phyloP scores from a whole-genome alignment of 2,113 vertebrate species.

The Plecotus auritus region DNA sequence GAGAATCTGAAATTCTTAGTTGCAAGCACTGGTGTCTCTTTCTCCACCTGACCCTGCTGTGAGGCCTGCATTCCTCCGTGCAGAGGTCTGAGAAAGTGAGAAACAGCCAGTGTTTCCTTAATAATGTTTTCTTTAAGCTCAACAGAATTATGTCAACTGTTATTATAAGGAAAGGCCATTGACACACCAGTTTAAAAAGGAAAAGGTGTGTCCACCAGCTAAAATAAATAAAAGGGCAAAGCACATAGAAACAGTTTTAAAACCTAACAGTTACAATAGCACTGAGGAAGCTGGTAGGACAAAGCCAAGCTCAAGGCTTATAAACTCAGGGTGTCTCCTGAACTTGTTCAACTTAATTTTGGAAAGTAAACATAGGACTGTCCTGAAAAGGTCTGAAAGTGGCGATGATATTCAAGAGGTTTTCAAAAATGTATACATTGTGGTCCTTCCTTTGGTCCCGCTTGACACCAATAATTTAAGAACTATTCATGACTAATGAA shows the following conservation, averaged over 20 bases:
- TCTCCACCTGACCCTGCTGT: not conserved
- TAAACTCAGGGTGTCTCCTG: not conserved
- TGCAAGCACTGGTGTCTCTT: not conserved
- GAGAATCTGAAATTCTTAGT: not conserved
- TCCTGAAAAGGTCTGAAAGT: not conserved
- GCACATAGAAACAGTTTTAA: not conserved
- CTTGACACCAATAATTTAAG: not conserved
- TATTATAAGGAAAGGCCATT: slow-evolving; percentile 61
- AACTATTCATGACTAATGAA: not conserved
- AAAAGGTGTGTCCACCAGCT: slow-evolving; percentile 51
- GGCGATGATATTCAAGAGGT: not conserved
- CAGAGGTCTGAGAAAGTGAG: slow-evolving; percentile 21
- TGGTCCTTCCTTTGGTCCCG: not conserved
- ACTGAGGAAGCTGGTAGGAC: not conserved
- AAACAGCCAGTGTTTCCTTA: slow-evolving; percentile 32
- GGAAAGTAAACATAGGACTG: not conserved
- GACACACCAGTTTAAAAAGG: slow-evolving; percentile 20
- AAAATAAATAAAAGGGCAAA: slow-evolving; percentile 47
- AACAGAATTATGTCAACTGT: slow-evolving; percentile 50
- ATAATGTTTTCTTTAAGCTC: slow-evolving; percentile 39
- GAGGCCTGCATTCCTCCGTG: not conserved
- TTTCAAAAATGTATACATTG: not conserved
- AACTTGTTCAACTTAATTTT: not conserved
- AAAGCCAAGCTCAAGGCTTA: not conserved
- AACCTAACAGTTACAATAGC: not conserved